Percentiles rank a stretch among this genome's conserved stretches.
Evolutionary conservation across 2,113 vertebrate genomes (phyloP).

Genomic region (Clupea harengus): DNA sequence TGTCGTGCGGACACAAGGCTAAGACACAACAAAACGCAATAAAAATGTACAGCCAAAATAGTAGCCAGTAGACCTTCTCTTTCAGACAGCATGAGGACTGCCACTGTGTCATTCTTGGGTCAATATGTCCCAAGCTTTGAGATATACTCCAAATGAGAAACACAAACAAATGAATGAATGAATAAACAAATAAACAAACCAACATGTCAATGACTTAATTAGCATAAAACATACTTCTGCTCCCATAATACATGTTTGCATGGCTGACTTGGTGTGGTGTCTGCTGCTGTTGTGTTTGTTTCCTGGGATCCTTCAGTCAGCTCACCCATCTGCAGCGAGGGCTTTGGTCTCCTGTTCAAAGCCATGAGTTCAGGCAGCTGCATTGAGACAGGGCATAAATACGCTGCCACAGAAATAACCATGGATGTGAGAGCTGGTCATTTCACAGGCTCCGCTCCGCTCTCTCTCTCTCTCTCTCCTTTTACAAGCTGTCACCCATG

Average conservation of each 20-base stretch:
- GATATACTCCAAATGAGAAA: background rate
- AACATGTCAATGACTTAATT: background rate
- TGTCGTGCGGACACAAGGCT: too few relatives aligned
- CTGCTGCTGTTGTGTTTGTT: background rate
- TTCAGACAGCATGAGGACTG: background rate
- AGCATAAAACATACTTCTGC: background rate
- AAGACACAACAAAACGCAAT: too few relatives aligned
- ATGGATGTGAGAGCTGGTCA: background rate
- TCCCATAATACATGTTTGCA: background rate
- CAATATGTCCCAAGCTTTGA: background rate
- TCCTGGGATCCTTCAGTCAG: background rate
- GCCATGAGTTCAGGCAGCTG: slow-evolving; percentile 6
- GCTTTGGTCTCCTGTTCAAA: slow-evolving; percentile 11
- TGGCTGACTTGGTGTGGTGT: background rate
- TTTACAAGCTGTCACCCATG: slow-evolving; percentile 2
- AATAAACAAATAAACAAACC: background rate
- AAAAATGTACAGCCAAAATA: background rate
- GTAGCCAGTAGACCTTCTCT: background rate
- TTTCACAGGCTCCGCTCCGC: background rate
- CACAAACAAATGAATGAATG: background rate
- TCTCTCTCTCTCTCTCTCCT: background rate
- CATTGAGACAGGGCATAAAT: slow-evolving; percentile 2
- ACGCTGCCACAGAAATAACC: slow-evolving; percentile 2
- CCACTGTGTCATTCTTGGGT: background rate
- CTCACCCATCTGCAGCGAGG: background rate